These are phyloP conservation scores for Catamblyrhynchus diadema DNA, from an alignment of 2,797 vertebrate genomes.

Conservation along the genomic window DNA sequence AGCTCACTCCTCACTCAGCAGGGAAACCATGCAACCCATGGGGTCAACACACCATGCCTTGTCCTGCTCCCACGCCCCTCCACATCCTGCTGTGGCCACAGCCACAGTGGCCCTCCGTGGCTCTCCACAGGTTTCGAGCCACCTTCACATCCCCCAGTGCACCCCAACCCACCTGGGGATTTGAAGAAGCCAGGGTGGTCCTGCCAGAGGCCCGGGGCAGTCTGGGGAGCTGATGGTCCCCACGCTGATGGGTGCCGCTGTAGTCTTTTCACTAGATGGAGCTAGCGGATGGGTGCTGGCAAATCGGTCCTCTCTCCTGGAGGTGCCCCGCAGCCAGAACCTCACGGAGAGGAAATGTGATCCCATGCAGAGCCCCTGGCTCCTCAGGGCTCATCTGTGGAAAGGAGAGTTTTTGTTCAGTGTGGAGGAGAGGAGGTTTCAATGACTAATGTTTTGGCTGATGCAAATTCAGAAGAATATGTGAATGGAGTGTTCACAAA, in stretches of 20 bases:
- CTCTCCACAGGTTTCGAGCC: not conserved
- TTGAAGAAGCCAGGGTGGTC: not conserved
- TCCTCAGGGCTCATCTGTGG: not conserved
- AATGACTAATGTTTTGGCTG: not conserved
- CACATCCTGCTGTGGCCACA: accelerated
- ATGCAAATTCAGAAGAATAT: slow-evolving; percentile 6
- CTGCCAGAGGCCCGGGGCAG: not conserved
- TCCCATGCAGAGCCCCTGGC: not conserved
- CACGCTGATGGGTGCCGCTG: accelerated
- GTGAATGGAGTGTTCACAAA: not conserved
- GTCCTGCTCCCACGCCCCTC: not conserved
- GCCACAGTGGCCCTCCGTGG: not conserved
- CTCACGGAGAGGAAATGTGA: not conserved
- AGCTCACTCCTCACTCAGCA: not conserved
- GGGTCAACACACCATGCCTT: not conserved
- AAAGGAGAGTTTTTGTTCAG: not conserved
- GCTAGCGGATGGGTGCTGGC: slow-evolving; percentile 16
- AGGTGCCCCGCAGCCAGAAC: not conserved
- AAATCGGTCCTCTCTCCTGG: not conserved
- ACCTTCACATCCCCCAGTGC: not conserved
- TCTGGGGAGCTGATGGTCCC: not conserved
- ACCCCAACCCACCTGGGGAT: not conserved
- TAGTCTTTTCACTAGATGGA: slow-evolving; percentile 53
- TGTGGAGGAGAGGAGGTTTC: not conserved
- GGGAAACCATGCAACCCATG: not conserved